A percentile compares a stretch with the other conserved stretches of the same genome.
These are phyloP conservation scores for Amblyornis subalaris DNA, from an alignment of 2,113 vertebrate genomes.

Conservation along the genomic window DNA sequence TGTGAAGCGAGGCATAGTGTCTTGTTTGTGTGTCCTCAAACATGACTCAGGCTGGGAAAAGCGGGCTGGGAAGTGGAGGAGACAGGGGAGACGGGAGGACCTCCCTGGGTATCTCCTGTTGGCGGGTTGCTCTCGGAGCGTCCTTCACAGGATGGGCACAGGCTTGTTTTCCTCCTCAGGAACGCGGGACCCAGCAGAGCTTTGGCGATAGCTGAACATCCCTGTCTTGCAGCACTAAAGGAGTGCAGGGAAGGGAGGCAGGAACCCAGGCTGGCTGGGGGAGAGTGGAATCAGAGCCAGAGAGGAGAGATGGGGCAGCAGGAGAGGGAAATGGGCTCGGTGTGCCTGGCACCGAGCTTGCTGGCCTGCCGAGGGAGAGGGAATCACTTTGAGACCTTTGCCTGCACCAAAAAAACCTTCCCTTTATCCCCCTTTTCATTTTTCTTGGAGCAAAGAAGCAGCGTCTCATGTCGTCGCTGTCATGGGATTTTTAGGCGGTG, in stretches of 20 bases:
- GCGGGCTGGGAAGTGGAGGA: background rate
- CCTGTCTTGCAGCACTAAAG: background rate
- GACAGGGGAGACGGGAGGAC: accelerated
- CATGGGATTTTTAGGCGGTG: slow-evolving; percentile 53
- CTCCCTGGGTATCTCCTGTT: background rate
- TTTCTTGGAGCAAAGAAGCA: slow-evolving; percentile 3
- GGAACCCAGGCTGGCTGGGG: background rate
- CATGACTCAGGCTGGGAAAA: background rate
- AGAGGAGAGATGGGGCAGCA: background rate
- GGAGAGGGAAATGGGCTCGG: accelerated
- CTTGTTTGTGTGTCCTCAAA: background rate
- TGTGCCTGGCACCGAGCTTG: background rate
- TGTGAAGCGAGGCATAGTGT: background rate
- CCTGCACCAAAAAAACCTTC: background rate
- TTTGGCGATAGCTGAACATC: background rate
- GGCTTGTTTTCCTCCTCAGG: background rate
- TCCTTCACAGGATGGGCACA: background rate
- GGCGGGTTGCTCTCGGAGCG: background rate
- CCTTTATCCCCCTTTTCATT: background rate
- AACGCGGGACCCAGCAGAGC: background rate
- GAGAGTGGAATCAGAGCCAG: background rate
- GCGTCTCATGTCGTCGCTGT: background rate
- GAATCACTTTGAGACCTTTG: background rate
- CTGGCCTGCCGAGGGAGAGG: background rate
- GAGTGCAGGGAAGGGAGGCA: background rate